A percentile compares a stretch with the other conserved stretches of the same genome.
These are phyloP conservation scores for cat (Felis catus) DNA, from an alignment of 2,113 vertebrate species.

Conservation along the genomic window DNA sequence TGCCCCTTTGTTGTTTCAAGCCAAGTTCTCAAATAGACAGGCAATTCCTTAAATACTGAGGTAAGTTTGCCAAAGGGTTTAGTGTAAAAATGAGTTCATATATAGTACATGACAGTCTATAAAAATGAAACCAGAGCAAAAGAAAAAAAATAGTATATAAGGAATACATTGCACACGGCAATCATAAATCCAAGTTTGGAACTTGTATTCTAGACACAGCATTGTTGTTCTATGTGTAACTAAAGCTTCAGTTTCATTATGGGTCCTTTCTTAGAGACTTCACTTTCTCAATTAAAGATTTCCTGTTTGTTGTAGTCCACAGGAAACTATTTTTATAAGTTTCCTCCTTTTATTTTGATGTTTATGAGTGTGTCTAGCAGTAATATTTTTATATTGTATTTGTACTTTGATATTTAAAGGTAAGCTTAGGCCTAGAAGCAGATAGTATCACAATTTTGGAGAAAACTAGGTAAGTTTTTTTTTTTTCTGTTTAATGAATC, in stretches of 20 bases:
- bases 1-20: slow-evolving; percentile 72
- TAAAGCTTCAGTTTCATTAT: slow-evolving; percentile 30
- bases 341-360: not conserved
- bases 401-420: slow-evolving; percentile 1
- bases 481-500: not conserved
- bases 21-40: slow-evolving; percentile 76
- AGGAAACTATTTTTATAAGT: slow-evolving; percentile 28
- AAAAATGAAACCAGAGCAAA: slow-evolving; percentile 65
- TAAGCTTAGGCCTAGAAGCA: not conserved
- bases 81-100: slow-evolving; percentile 56
- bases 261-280: slow-evolving; percentile 7
- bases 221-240: not conserved
- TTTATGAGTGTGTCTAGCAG: not conserved
- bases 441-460: not conserved
- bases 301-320: not conserved
- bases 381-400: not conserved
- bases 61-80: slow-evolving; percentile 66
- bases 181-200: slow-evolving; percentile 17
- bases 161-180: slow-evolving; percentile 49
- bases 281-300: slow-evolving; percentile 42
- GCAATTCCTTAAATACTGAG: slow-evolving; percentile 66
- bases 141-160: not conserved
- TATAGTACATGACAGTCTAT: slow-evolving; percentile 49
- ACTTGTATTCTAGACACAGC: slow-evolving; percentile 37
- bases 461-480: not conserved